phyloP scores from a whole-genome alignment of 2,888 invertebrate genomes.

The Junonia oenone region DNA sequence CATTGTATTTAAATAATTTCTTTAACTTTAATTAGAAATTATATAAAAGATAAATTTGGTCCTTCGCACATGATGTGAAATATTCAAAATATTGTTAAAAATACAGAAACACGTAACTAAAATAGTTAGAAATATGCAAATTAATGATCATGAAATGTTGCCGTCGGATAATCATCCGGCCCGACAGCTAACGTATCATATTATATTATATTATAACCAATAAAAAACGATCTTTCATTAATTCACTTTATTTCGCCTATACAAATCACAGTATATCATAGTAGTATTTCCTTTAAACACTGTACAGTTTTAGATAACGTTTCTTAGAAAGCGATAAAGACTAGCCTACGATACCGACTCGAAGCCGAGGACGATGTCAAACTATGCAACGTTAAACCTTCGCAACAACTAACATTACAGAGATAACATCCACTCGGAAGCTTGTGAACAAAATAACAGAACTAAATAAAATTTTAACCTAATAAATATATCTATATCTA shows the following conservation, averaged over 20 bases:
- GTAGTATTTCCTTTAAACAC: slow-evolving; percentile 7
- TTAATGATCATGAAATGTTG: too few relatives aligned
- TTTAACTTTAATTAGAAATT: too few relatives aligned
- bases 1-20: too few relatives aligned
- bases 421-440: not conserved
- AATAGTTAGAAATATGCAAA: too few relatives aligned
- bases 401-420: not conserved
- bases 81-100: too few relatives aligned
- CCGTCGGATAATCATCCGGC: too few relatives aligned
- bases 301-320: slow-evolving; percentile 3
- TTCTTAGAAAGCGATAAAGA: not conserved
- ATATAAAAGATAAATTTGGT: too few relatives aligned
- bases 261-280: slow-evolving; percentile 5
- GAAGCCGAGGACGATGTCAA: not conserved
- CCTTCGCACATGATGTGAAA: too few relatives aligned
- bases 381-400: too few relatives aligned
- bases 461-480: not conserved
- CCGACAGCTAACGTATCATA: too few relatives aligned
- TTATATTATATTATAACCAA: slow-evolving; percentile 23
- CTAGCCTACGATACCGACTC: not conserved
- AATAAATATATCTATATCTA: not conserved
- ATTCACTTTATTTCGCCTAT: slow-evolving; percentile 3
- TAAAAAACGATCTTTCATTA: slow-evolving; percentile 7
- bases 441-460: not conserved
- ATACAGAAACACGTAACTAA: too few relatives aligned